A percentile compares a stretch with the other conserved stretches of the same genome.
Conservation (phyloP, 2,113 vertebrate genomes). For the Poecile atricapillus region DNA sequence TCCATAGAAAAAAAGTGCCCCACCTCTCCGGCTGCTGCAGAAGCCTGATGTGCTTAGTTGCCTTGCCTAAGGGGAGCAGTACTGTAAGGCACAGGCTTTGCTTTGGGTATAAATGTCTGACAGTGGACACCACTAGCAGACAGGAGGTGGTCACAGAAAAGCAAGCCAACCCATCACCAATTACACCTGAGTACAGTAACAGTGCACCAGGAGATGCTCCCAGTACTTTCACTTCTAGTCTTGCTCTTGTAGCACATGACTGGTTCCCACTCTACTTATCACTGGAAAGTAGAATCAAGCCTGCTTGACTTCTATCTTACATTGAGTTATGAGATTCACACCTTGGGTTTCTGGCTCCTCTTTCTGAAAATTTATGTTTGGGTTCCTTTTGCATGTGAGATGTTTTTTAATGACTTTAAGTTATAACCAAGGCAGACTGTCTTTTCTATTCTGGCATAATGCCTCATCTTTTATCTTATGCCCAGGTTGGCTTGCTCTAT, state of each 20-base stretch:
- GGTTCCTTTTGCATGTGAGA: neutral
- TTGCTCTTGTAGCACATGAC: neutral
- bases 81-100: neutral
- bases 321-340: neutral
- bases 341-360: neutral
- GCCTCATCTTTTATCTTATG: neutral
- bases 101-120: neutral
- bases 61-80: neutral
- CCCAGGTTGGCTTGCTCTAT: neutral
- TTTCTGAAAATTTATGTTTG: neutral
- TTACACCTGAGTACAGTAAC: neutral
- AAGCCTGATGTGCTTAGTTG: neutral
- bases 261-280: neutral
- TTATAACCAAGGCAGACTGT: neutral
- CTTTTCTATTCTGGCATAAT: neutral
- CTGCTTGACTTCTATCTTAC: neutral
- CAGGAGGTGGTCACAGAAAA: neutral
- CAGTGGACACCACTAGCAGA: neutral
- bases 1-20: neutral
- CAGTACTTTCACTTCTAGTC: neutral
- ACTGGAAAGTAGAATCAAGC: neutral
- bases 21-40: neutral
- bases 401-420: neutral
- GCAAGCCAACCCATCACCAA: neutral
- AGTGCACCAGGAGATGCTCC: neutral